Conservation (phyloP, 2,113 vertebrate genomes). For the Centropus unirufus region DNA sequence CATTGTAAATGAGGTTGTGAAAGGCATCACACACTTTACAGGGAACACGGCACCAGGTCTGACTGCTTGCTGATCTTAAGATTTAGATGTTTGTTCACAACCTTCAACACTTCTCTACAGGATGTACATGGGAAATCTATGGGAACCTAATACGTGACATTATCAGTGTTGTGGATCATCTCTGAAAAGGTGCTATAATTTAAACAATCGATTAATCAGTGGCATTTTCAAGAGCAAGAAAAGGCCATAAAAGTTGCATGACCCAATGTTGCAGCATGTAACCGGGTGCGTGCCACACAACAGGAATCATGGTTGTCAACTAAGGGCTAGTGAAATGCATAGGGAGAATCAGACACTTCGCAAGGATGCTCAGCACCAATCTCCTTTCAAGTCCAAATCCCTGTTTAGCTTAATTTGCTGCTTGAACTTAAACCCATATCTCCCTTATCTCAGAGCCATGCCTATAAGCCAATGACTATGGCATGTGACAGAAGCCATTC, state of each 20-base stretch:
- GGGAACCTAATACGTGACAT: neutral
- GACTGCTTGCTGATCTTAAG: neutral
- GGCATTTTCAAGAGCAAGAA: neutral
- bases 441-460: neutral
- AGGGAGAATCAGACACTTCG: neutral
- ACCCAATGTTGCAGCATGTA: neutral
- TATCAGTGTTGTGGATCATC: neutral
- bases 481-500: neutral
- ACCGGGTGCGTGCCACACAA: accelerated
- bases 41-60: neutral
- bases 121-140: too few relatives aligned
- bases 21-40: neutral
- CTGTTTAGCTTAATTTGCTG: neutral
- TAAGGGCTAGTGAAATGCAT: neutral
- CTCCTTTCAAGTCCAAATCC: neutral
- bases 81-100: neutral
- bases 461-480: neutral
- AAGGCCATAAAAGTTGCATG: neutral
- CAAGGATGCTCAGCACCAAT: neutral
- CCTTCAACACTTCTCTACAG: neutral
- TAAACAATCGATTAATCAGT: neutral
- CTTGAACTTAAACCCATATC: neutral
- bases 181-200: neutral
- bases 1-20: neutral
- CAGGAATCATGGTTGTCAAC: neutral